phyloP scores from a whole-genome alignment of 2,888 invertebrate genomes.

The Tetragonula carbonaria region DNA sequence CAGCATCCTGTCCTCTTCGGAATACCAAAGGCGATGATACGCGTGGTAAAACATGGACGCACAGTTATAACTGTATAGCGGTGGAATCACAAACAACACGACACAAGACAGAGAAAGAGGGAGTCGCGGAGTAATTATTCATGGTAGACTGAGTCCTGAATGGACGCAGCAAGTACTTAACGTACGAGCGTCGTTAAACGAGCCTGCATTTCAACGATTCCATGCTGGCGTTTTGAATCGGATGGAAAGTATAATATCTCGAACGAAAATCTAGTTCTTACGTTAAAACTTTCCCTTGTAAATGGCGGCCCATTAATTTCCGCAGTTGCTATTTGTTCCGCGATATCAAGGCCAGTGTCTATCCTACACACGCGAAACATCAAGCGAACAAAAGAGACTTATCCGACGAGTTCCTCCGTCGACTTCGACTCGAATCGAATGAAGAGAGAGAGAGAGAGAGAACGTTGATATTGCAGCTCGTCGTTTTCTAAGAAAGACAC shows the following conservation, averaged over 20 bases:
- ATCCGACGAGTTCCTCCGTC: background rate
- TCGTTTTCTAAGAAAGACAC: conserved; percentile 3
- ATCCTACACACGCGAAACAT: background rate
- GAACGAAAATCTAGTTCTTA: conserved; percentile 1
- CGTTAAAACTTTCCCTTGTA: background rate
- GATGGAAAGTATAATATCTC: background rate
- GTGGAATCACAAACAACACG: background rate
- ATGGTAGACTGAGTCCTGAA: background rate
- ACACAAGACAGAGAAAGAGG: background rate
- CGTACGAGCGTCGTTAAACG: background rate
- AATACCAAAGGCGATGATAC: background rate
- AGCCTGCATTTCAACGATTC: background rate
- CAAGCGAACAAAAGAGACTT: conserved; percentile 1
- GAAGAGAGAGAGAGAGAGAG: too few relatives aligned
- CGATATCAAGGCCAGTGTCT: conserved; percentile 14
- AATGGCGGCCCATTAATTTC: background rate
- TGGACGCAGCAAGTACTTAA: background rate
- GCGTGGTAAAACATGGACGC: background rate
- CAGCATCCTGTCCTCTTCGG: background rate
- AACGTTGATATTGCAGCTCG: background rate
- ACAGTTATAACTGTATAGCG: conserved; percentile 15
- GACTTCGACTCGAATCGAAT: background rate
- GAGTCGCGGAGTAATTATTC: conserved; percentile 8
- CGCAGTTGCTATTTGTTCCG: background rate
- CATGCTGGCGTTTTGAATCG: background rate